Conservation (phyloP, 1,140 invertebrate species). For the Drosophila triauraria region DNA sequence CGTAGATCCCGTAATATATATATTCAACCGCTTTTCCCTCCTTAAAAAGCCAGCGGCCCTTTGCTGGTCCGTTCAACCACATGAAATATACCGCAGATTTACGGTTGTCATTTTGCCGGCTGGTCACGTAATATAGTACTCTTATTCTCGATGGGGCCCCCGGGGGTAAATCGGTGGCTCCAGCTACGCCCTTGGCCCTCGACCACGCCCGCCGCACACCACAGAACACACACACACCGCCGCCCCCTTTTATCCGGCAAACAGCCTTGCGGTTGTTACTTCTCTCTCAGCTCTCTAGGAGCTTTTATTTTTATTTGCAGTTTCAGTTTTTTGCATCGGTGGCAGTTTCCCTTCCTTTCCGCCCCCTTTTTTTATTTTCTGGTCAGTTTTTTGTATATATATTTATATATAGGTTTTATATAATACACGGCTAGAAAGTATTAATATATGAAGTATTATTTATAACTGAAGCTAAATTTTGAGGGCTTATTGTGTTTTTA, state of each 20-base stretch:
- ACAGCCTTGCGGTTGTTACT: constrained; percentile 46
- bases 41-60: background rate
- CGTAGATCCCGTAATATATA: background rate
- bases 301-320: constrained; percentile 76
- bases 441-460: no score
- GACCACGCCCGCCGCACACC: constrained; percentile 27
- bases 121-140: constrained; percentile 75
- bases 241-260: constrained; percentile 18
- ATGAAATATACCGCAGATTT: constrained; percentile 81
- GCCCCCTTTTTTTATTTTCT: constrained; percentile 34
- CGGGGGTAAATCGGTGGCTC: constrained; percentile 29
- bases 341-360: constrained; percentile 44
- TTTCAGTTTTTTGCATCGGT: constrained; percentile 75
- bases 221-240: background rate
- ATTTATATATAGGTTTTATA: constrained; percentile 33
- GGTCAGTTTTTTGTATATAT: constrained; percentile 64
- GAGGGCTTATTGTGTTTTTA: no score
- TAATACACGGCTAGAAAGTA: constrained; percentile 10
- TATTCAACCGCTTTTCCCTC: constrained; percentile 1
- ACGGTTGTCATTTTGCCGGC: constrained; percentile 75
- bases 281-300: constrained; percentile 25
- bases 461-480: no score
- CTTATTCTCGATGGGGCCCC: constrained; percentile 31
- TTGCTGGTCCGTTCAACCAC: constrained; percentile 45
- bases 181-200: constrained; percentile 42